phyloP scores from a whole-genome alignment of 2,888 invertebrate genomes.

The Parnassius apollo region DNA sequence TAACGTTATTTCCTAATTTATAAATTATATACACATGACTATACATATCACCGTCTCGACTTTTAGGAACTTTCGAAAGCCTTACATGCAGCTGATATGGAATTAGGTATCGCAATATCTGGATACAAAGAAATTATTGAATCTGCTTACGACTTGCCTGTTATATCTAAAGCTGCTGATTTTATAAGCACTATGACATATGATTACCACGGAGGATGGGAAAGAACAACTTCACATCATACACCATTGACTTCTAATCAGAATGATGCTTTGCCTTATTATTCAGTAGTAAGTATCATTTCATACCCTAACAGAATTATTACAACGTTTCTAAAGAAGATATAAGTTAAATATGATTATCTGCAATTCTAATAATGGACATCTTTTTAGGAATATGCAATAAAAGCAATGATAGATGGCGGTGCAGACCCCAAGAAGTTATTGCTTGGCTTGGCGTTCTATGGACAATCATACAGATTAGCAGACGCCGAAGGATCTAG shows the following conservation, averaged over 20 bases:
- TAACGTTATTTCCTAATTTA: conserved; percentile 26
- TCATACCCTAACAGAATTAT: background rate
- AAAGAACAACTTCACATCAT: conserved; percentile 88
- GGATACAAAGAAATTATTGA: conserved; percentile 96
- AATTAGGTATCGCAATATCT: conserved; percentile 90
- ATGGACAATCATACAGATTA: conserved; percentile 92
- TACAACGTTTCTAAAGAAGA: background rate
- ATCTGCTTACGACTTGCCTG: conserved; percentile 89
- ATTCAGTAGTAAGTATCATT: conserved; percentile 84
- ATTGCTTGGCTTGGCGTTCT: conserved; percentile 90
- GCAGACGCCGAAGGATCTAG: conserved; percentile 57
- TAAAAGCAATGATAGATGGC: conserved; percentile 86
- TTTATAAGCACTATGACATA: conserved; percentile 93
- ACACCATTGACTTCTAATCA: conserved; percentile 86
- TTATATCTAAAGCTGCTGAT: conserved; percentile 85
- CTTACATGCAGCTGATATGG: conserved; percentile 85
- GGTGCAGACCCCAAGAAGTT: conserved; percentile 91
- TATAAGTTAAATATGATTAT: background rate
- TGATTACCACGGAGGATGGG: conserved; percentile 96
- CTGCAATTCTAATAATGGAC: background rate
- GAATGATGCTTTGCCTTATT: conserved; percentile 86
- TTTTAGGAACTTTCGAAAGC: conserved; percentile 83
- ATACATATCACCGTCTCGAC: background rate
- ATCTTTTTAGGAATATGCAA: conserved; percentile 86
- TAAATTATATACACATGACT: too few species aligned